Percentiles rank a stretch among this genome's conserved stretches.
These are phyloP conservation scores for Neodontobutis hainanensis DNA, from an alignment of 2,113 vertebrate genomes.

Conservation along the genomic window DNA sequence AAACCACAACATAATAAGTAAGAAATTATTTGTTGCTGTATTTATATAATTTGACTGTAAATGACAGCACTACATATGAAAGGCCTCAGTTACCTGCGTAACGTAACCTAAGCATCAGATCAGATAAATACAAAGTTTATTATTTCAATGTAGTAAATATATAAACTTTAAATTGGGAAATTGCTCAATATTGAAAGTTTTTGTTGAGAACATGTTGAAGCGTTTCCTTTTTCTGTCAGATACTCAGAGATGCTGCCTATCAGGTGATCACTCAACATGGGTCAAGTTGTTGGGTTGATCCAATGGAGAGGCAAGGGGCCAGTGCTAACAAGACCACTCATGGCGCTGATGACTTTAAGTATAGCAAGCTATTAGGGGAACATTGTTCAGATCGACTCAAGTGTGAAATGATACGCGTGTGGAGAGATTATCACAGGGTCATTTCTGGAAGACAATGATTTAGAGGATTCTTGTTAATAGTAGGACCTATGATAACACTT, in stretches of 20 bases:
- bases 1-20: no score
- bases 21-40: no score
- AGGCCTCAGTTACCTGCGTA: no score
- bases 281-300: constrained; percentile 73
- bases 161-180: not conserved
- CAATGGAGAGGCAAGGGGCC: constrained; percentile 58
- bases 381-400: constrained; percentile 62
- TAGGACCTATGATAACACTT: constrained; percentile 29
- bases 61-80: no score
- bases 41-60: no score
- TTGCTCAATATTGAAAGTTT: not conserved
- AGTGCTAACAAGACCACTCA: constrained; percentile 66
- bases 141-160: no score
- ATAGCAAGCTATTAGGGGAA: constrained; percentile 73
- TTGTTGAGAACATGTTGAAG: not conserved
- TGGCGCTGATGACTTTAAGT: constrained; percentile 69
- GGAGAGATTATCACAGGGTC: constrained; percentile 67
- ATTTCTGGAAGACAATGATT: constrained; percentile 60
- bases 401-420: constrained; percentile 64
- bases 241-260: constrained; percentile 49
- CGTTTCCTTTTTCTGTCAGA: not conserved
- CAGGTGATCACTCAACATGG: constrained; percentile 72
- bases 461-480: constrained; percentile 41
- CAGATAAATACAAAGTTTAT: no score
- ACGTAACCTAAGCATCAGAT: no score